These are phyloP conservation scores for Kradibia gibbosae DNA, from an alignment of 1,140 invertebrate species.

Conservation along the genomic window DNA sequence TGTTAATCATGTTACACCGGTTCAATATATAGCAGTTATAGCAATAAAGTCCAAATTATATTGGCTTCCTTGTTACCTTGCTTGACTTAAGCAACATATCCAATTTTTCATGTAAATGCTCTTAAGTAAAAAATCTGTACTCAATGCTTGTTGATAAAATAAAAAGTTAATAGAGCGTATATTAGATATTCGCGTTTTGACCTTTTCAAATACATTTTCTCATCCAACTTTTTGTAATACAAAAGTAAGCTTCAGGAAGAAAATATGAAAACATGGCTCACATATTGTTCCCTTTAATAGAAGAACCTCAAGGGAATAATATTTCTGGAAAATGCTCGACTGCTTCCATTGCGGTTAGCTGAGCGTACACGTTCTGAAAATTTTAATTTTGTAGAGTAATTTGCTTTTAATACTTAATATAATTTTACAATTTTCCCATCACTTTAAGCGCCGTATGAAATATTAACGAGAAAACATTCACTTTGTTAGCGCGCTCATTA, in stretches of 20 bases:
- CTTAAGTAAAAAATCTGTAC: too few relatives aligned
- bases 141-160: not conserved
- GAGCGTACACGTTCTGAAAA: not conserved
- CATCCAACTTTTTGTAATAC: not conserved
- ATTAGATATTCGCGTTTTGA: not conserved
- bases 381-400: not conserved
- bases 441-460: not conserved
- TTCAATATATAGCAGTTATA: too few relatives aligned
- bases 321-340: not conserved
- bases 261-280: not conserved
- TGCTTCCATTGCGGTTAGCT: not conserved
- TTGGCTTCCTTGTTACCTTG: too few relatives aligned
- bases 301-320: not conserved
- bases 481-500: too few relatives aligned
- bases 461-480: not conserved
- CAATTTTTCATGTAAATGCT: too few relatives aligned
- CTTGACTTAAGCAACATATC: too few relatives aligned
- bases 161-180: not conserved
- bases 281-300: not conserved
- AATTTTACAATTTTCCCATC: not conserved
- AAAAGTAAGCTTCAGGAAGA: not conserved
- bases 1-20: too few relatives aligned
- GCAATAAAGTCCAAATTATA: too few relatives aligned
- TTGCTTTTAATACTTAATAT: not conserved
- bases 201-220: not conserved